Conservation (phyloP, 2,888 invertebrate genomes). For the Chouioia cunea region DNA sequence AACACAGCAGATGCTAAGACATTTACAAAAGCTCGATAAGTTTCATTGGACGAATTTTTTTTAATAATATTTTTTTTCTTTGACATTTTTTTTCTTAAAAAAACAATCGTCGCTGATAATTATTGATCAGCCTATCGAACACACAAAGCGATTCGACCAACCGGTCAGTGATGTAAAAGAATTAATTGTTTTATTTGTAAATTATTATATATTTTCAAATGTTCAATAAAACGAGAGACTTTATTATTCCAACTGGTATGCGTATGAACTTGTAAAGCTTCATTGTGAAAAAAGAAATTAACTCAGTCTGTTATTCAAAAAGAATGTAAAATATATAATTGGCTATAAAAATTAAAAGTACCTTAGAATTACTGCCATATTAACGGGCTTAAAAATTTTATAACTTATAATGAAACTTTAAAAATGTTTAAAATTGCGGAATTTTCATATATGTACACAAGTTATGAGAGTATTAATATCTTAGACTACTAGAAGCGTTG, state of each 20-base stretch:
- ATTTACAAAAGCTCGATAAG: constrained; percentile 64
- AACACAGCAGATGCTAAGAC: constrained; percentile 41
- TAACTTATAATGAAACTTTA: constrained; percentile 21
- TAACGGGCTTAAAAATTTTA: constrained; percentile 15
- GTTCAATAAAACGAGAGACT: too few species aligned
- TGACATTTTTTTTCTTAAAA: constrained; percentile 28
- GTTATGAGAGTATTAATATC: constrained; percentile 34
- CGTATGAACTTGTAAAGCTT: too few species aligned
- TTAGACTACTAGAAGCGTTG: constrained; percentile 37
- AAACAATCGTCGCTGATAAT: constrained; percentile 33
- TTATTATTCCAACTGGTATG: too few species aligned
- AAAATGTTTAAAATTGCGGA: constrained; percentile 25
- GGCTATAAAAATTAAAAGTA: neutral
- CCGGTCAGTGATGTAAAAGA: too few species aligned
- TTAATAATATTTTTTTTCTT: constrained; percentile 27
- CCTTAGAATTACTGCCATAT: neutral
- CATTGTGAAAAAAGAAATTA: too few species aligned
- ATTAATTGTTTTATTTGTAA: too few species aligned
- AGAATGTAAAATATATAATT: too few species aligned
- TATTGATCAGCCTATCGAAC: constrained; percentile 31
- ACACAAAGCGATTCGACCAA: constrained; percentile 26
- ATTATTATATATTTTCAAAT: too few species aligned
- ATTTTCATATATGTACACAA: constrained; percentile 33
- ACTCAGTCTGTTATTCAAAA: too few species aligned
- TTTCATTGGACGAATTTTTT: constrained; percentile 64